Base-by-base conservation (phyloP, 1,140 invertebrate genomes). In the Drosophila kepulauana region DNA sequence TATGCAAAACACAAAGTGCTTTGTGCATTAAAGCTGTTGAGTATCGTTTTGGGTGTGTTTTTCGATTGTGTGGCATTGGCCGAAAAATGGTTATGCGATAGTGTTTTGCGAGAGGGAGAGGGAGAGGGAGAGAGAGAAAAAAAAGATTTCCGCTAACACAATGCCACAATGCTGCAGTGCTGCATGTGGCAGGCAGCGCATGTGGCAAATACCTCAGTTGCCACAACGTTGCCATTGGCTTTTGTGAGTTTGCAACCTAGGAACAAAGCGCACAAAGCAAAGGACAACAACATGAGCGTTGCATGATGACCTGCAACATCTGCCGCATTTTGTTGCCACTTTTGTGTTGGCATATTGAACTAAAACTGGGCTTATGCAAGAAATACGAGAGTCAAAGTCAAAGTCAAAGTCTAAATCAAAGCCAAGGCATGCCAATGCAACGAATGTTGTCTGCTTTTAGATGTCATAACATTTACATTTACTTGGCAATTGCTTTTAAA, bases 211-310 rank as follows among this genome's bases (percentile, higher is more conserved):
- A 54, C n/a, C 28, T 3, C 5, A 13, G 48, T 25, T 25, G 51
- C n/a, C 35, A 8, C 33, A 33, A 8, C 33, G 33, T 8, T 33
- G 33, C 35, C 35, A 38, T 10, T 38, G 35, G 58, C 58, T 20
- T 65, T 45, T 65, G 38, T 54, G 16, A 16, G 49, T 25, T 38
- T 43, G 63, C 8, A 3, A 15, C 13, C 20, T 5, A 13, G 7
- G 33, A 35, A 46, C 13, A 41, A 28, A 15, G 28, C 13, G 35
- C 15, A 52, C 57, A 54, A 54, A 70, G 57, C 61, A 30, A 45
- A 46, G 46, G 49, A 56, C 65, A 66, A 72, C 51, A 65, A 57
- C 43, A 52, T 33, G 7, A 25, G 20, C 20, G 0, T 38, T 57
- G 13, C 28, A 15, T 56, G 46, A 4, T 56, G 46, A 4, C 46